These are phyloP conservation scores for Nebria salina DNA, from an alignment of 2,888 invertebrate genomes.

Conservation along the genomic window DNA sequence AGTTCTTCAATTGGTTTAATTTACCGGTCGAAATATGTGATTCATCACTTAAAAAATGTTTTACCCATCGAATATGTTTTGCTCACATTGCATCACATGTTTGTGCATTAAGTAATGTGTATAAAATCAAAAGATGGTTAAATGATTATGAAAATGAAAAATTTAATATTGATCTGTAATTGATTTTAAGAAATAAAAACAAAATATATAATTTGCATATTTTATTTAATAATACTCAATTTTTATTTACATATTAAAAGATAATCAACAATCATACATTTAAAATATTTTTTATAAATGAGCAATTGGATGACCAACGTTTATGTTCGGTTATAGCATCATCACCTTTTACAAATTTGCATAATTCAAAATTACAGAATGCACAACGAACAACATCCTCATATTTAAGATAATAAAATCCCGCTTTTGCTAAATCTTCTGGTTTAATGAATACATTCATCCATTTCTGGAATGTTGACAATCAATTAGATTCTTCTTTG, in stretches of 20 bases:
- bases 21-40: background rate
- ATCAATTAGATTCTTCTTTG: slow-evolving; percentile 68
- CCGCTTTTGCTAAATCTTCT: slow-evolving; percentile 76
- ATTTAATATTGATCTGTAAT: no score
- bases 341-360: slow-evolving; percentile 84
- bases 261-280: no score
- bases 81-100: background rate
- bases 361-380: slow-evolving; percentile 82
- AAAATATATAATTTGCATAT: no score
- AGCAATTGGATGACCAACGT: slow-evolving; percentile 52
- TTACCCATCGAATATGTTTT: background rate
- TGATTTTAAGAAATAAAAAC: no score
- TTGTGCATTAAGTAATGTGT: background rate
- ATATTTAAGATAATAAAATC: slow-evolving; percentile 82
- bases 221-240: no score
- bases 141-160: no score
- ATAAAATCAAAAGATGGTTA: no score
- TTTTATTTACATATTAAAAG: no score
- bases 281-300: no score
- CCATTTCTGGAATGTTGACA: slow-evolving; percentile 76
- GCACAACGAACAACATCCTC: slow-evolving; percentile 83
- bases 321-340: slow-evolving; percentile 65
- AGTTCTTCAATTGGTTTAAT: background rate
- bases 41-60: background rate
- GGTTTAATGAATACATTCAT: slow-evolving; percentile 70